Conservation (phyloP, 2,113 vertebrate genomes). For the Heterotis niloticus region DNA sequence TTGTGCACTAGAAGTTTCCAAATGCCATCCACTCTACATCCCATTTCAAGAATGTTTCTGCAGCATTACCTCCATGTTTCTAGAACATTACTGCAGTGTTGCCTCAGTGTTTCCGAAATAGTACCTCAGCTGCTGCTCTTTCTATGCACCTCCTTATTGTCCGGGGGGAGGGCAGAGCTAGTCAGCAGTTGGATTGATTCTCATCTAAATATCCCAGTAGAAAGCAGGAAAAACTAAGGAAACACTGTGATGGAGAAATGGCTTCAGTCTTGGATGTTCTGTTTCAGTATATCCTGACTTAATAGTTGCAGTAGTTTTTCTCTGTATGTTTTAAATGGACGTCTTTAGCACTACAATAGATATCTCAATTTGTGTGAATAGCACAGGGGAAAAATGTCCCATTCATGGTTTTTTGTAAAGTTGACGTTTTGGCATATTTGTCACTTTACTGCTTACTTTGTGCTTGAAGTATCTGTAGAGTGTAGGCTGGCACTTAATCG, state of each 20-base stretch:
- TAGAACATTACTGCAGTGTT: not conserved
- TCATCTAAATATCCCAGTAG: not conserved
- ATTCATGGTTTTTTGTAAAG: not conserved
- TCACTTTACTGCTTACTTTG: not conserved
- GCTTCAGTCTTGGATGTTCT: not conserved
- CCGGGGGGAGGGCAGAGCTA: not conserved
- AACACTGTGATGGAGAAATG: not conserved
- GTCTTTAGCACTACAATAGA: not conserved
- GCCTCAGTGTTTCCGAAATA: not conserved
- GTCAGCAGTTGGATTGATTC: not conserved
- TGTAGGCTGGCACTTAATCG: not conserved
- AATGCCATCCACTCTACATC: not conserved
- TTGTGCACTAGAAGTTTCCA: not conserved
- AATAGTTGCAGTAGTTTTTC: not conserved
- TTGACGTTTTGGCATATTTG: not conserved
- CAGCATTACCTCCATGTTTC: not conserved
- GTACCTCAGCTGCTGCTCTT: not conserved
- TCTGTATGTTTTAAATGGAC: not conserved
- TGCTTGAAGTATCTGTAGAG: not conserved
- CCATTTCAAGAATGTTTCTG: not conserved
- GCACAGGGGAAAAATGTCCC: not conserved
- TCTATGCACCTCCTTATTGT: not conserved
- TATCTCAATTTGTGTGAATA: constrained; percentile 4
- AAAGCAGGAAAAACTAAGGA: not conserved
- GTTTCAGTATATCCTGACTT: not conserved